Conservation (phyloP, 2,113 vertebrate species). For the Elephantulus edwardii region DNA sequence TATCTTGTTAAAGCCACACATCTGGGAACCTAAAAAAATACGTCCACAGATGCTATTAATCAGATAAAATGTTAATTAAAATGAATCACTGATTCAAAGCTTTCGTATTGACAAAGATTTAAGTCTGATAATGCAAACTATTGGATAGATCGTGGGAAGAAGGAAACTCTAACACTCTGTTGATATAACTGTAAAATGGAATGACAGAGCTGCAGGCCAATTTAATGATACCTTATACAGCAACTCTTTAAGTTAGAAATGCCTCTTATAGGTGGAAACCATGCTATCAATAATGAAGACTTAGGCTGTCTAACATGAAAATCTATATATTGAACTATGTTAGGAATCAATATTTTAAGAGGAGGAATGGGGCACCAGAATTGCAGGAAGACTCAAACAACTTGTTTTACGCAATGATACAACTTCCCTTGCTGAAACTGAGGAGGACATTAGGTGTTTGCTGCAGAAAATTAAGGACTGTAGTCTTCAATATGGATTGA, state of each 20-base stretch:
- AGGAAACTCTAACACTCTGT: neutral
- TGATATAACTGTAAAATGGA: neutral
- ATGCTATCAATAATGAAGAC: neutral
- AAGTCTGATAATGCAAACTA: neutral
- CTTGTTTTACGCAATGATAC: no score
- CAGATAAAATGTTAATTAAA: conserved; percentile 38
- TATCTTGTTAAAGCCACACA: conserved; percentile 17
- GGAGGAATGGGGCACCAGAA: no score
- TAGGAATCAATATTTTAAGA: no score
- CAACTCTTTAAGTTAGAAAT: neutral
- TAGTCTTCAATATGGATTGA: no score
- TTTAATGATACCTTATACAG: neutral
- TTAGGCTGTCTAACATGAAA: neutral
- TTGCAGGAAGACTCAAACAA: no score
- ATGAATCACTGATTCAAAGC: neutral
- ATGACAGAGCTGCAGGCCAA: neutral
- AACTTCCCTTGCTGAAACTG: no score
- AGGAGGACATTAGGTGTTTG: no score
- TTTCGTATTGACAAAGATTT: neutral
- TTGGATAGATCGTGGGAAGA: neutral
- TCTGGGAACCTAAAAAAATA: neutral
- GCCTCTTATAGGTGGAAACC: neutral
- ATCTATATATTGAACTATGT: no score
- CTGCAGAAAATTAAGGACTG: no score
- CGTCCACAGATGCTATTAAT: neutral